Evolutionary conservation across 2,797 vertebrate species (phyloP).

Genomic region (Diceros bicornis): DNA sequence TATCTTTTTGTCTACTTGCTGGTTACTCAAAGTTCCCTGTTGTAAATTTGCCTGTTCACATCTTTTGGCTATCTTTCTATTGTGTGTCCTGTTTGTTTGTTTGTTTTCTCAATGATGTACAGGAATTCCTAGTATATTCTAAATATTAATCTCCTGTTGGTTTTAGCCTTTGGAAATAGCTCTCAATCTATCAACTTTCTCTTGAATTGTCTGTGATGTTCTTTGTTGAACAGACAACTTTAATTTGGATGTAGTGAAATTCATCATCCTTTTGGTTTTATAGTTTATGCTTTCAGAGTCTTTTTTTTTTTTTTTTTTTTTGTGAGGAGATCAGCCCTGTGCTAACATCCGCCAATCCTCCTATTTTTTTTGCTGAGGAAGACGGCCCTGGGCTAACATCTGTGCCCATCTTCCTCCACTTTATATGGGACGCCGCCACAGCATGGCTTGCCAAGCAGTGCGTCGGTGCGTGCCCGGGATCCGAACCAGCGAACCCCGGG

Average conservation of each 20-base stretch:
- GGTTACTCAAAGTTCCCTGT: conserved; percentile 25
- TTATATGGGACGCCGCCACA: no score
- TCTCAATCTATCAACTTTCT: conserved; percentile 56
- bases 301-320: no score
- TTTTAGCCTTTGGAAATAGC: conserved; percentile 58
- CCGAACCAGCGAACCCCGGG: no score
- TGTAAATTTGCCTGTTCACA: conserved; percentile 46
- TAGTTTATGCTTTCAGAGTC: conserved; percentile 42
- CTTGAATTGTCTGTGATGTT: conserved; percentile 49
- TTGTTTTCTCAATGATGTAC: neutral
- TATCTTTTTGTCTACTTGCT: conserved; percentile 57
- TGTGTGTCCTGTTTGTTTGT: neutral
- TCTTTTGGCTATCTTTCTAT: conserved; percentile 56
- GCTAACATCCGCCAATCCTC: no score
- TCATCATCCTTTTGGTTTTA: conserved; percentile 57
- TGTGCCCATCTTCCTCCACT: no score
- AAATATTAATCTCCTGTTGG: conserved; percentile 44
- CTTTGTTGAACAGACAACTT: conserved; percentile 65
- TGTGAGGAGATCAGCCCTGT: no score
- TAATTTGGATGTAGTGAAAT: conserved; percentile 44
- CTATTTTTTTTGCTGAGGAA: no score
- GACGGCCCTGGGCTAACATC: no score
- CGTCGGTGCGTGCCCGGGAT: no score
- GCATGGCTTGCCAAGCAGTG: no score
- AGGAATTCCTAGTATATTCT: conserved; percentile 50